Conservation (phyloP, 1,140 invertebrate species). For the Hermetia illucens region DNA sequence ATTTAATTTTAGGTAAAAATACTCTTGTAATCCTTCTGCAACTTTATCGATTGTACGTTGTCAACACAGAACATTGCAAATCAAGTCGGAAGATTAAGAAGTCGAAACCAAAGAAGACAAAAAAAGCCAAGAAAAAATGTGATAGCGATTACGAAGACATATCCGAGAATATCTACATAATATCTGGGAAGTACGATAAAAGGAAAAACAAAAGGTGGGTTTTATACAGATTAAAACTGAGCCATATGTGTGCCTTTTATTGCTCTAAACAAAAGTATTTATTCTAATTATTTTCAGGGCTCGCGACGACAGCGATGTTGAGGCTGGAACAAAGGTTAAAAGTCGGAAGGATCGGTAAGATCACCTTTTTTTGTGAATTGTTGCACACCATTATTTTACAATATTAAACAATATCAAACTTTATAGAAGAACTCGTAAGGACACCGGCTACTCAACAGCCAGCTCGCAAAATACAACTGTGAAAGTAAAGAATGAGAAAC, state of each 20-base stretch:
- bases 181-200: slow-evolving; percentile 29
- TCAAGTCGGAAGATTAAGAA: slow-evolving; percentile 29
- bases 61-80: slow-evolving; percentile 49
- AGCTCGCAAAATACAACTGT: slow-evolving; percentile 37
- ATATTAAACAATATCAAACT: too few relatives aligned
- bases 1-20: slow-evolving; percentile 66
- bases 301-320: background rate
- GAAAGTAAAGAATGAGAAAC: slow-evolving; percentile 21
- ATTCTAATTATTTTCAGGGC: background rate
- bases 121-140: slow-evolving; percentile 20
- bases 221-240: too few relatives aligned
- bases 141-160: slow-evolving; percentile 25
- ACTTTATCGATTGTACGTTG: slow-evolving; percentile 68
- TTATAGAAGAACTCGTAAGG: slow-evolving; percentile 35
- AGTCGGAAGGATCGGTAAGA: background rate
- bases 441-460: slow-evolving; percentile 48
- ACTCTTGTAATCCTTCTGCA: slow-evolving; percentile 73
- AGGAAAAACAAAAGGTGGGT: background rate
- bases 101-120: slow-evolving; percentile 29
- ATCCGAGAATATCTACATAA: slow-evolving; percentile 37
- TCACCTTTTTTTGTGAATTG: too few relatives aligned
- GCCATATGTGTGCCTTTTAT: background rate
- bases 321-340: background rate
- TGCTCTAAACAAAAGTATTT: background rate
- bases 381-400: too few relatives aligned